Conservation (phyloP, 2,113 vertebrate genomes). For the Tragulus kanchil region DNA sequence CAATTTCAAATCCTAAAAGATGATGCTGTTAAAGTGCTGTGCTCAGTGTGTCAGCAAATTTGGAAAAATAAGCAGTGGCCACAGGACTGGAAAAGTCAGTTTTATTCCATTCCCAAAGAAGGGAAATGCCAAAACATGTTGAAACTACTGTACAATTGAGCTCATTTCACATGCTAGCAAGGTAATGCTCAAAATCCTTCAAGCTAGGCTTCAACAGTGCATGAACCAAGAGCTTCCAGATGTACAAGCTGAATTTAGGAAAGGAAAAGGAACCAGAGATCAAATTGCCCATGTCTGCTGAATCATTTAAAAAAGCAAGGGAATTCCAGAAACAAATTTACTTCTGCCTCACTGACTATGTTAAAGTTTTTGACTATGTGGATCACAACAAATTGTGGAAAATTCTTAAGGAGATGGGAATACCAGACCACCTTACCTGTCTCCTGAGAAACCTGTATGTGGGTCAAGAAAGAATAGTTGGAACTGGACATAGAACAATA, state of each 20-base stretch:
- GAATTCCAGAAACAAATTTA: background rate
- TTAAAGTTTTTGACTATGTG: background rate
- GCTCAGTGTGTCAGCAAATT: background rate
- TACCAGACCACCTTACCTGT: background rate
- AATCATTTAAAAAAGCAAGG: background rate
- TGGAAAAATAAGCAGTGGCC: background rate
- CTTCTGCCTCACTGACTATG: background rate
- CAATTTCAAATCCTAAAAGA: background rate
- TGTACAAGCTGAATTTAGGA: background rate
- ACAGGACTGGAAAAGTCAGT: background rate
- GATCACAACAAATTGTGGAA: background rate
- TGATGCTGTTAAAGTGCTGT: background rate
- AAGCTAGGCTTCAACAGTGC: background rate
- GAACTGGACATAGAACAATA: background rate
- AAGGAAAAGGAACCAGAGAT: background rate
- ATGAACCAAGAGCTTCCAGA: background rate
- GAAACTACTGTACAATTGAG: background rate
- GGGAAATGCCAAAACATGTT: background rate
- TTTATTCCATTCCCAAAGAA: background rate
- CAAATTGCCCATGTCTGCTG: background rate
- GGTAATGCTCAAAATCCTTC: background rate
- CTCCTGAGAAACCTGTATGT: background rate
- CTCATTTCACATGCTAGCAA: background rate
- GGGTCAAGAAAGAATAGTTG: background rate
- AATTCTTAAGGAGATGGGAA: background rate